Conservation (phyloP, 2,797 vertebrate species). For the Xenentodon cancila region DNA sequence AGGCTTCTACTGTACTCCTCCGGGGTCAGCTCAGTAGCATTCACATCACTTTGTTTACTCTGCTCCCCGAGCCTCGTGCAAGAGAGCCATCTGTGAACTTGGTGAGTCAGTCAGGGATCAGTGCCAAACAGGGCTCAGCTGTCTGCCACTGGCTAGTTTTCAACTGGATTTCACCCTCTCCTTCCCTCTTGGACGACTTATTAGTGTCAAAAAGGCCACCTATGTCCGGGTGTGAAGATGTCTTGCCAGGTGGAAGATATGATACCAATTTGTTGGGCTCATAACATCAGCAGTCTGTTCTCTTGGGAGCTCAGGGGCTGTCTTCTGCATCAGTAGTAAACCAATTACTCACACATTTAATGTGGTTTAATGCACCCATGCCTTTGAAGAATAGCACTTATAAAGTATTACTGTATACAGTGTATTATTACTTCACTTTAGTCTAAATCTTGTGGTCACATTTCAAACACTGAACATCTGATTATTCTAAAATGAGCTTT, state of each 20-base stretch:
- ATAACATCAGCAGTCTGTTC: slow-evolving; percentile 37
- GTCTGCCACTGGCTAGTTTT: slow-evolving; percentile 63
- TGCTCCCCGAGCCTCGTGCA: slow-evolving; percentile 33
- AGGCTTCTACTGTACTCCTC: slow-evolving; percentile 8
- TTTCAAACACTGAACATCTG: neutral
- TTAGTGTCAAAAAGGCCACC: slow-evolving; percentile 72
- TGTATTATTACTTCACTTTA: neutral
- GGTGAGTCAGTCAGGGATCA: slow-evolving; percentile 49
- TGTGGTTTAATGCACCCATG: slow-evolving; percentile 26
- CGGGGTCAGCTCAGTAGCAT: slow-evolving; percentile 49
- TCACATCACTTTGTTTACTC: slow-evolving; percentile 61
- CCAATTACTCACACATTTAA: slow-evolving; percentile 50
- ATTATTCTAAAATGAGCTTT: neutral
- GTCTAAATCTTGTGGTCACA: neutral
- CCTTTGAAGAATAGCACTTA: neutral
- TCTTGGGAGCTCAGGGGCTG: slow-evolving; percentile 21
- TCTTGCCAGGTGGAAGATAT: slow-evolving; percentile 61
- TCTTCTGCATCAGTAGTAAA: slow-evolving; percentile 32
- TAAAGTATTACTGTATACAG: neutral
- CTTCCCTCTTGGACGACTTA: slow-evolving; percentile 56
- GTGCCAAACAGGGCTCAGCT: slow-evolving; percentile 72
- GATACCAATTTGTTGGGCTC: slow-evolving; percentile 69
- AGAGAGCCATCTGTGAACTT: slow-evolving; percentile 73
- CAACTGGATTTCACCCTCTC: slow-evolving; percentile 57
- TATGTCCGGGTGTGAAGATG: slow-evolving; percentile 60